phyloP scores from a whole-genome alignment of 2,888 invertebrate genomes.

The Charanyca ferruginea region DNA sequence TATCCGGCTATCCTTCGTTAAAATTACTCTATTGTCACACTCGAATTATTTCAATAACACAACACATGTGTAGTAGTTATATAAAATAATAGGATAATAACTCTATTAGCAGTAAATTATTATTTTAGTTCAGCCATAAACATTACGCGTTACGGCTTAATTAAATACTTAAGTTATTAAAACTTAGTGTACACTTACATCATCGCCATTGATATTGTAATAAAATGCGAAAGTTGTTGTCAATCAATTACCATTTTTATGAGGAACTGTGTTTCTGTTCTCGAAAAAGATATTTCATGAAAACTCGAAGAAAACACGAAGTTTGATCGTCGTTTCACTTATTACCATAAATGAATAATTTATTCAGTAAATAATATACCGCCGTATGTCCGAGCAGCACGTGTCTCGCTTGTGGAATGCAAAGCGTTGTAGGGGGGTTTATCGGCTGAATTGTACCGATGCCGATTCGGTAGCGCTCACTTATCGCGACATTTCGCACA shows the following conservation, averaged over 20 bases:
- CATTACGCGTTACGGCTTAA: constrained; percentile 25
- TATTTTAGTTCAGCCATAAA: constrained; percentile 40
- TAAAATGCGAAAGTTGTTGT: constrained; percentile 13
- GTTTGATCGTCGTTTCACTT: constrained; percentile 66
- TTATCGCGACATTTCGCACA: constrained; percentile 78
- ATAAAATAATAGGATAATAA: constrained; percentile 45
- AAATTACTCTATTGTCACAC: constrained; percentile 33
- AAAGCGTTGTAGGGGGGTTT: constrained; percentile 41
- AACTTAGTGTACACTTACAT: constrained; percentile 30
- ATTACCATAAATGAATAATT: constrained; percentile 79
- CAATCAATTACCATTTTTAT: constrained; percentile 33
- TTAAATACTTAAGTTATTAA: constrained; percentile 39
- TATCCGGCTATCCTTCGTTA: constrained; percentile 39
- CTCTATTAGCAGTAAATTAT: constrained; percentile 33
- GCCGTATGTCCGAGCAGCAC: constrained; percentile 49
- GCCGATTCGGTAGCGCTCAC: constrained; percentile 67
- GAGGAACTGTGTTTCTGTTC: constrained; percentile 8
- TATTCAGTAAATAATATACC: constrained; percentile 56
- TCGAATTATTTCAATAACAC: constrained; percentile 31
- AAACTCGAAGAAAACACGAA: constrained; percentile 62
- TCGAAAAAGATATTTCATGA: constrained; percentile 25
- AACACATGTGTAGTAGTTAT: constrained; percentile 28
- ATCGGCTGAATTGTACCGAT: constrained; percentile 53
- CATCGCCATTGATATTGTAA: constrained; percentile 6
- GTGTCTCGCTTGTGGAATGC: constrained; percentile 47